phyloP scores from a whole-genome alignment of 2,113 vertebrate species.

The Pyxicephalus adspersus region DNA sequence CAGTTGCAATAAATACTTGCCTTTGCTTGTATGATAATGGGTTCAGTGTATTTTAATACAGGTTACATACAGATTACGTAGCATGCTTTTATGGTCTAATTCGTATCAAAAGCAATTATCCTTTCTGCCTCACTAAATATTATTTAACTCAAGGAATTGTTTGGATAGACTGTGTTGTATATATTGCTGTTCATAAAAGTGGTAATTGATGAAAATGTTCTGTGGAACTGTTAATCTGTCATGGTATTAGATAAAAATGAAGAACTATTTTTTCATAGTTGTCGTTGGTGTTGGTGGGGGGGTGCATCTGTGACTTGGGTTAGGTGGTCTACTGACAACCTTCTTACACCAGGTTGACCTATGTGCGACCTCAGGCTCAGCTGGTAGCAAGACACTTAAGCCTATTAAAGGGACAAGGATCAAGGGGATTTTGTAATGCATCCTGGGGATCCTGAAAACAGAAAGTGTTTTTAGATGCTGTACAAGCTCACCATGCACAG shows the following conservation, averaged over 20 bases:
- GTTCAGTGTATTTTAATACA: conserved; percentile 32
- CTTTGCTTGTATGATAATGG: conserved; percentile 64
- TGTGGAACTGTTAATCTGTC: not conserved
- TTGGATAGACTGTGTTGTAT: conserved; percentile 13
- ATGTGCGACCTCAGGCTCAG: conserved; percentile 76
- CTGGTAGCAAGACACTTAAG: conserved; percentile 72
- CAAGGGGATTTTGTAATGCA: conserved; percentile 59
- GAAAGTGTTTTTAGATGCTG: conserved; percentile 48
- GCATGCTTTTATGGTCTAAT: conserved; percentile 8
- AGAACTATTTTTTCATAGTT: not conserved
- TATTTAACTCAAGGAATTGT: conserved; percentile 27
- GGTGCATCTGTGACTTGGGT: conserved; percentile 13
- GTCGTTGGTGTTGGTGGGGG: not conserved
- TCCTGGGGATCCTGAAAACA: conserved; percentile 36
- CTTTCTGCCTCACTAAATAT: conserved; percentile 37
- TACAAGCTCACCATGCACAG: conserved; percentile 22
- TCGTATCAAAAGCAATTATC: conserved; percentile 42
- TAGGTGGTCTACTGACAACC: conserved; percentile 66
- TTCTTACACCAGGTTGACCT: conserved; percentile 79
- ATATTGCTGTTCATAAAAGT: conserved; percentile 31
- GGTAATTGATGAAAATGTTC: conserved; percentile 41
- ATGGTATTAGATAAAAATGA: not conserved
- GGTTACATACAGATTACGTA: conserved; percentile 39
- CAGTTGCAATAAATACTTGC: conserved; percentile 70
- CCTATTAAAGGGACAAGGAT: conserved; percentile 70